Conservation (phyloP, 2,888 invertebrate genomes). For the Furcula furcula region DNA sequence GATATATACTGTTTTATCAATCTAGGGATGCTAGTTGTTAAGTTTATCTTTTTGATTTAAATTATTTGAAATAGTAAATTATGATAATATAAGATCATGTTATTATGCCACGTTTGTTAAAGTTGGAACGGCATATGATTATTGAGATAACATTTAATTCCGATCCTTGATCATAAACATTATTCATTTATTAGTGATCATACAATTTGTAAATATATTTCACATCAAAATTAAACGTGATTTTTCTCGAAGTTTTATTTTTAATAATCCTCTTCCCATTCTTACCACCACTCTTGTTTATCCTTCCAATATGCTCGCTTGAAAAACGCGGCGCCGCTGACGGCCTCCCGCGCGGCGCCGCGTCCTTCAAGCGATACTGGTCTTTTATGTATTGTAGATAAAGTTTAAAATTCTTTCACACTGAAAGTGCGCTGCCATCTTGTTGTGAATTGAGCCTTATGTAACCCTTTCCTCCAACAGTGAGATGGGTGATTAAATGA, state of each 20-base stretch:
- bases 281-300: no score
- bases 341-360: no score
- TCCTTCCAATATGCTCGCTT: no score
- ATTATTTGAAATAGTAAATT: constrained; percentile 58
- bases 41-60: constrained; percentile 71
- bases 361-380: no score
- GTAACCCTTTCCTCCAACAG: no score
- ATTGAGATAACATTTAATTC: constrained; percentile 66
- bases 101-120: constrained; percentile 75
- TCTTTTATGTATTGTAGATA: no score
- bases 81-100: constrained; percentile 60
- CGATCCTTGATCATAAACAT: constrained; percentile 50
- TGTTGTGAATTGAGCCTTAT: no score
- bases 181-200: constrained; percentile 48
- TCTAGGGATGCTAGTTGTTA: constrained; percentile 89
- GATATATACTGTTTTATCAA: constrained; percentile 99
- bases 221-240: constrained; percentile 66
- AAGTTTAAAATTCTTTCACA: no score
- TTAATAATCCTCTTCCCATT: no score
- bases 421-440: no score
- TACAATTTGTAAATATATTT: constrained; percentile 67
- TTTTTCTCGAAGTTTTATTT: constrained; percentile 41
- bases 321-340: no score
- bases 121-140: constrained; percentile 70
- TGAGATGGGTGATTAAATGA: no score